Base-by-base conservation (phyloP, 2,888 invertebrate genomes). In the Baronia brevicornis region DNA sequence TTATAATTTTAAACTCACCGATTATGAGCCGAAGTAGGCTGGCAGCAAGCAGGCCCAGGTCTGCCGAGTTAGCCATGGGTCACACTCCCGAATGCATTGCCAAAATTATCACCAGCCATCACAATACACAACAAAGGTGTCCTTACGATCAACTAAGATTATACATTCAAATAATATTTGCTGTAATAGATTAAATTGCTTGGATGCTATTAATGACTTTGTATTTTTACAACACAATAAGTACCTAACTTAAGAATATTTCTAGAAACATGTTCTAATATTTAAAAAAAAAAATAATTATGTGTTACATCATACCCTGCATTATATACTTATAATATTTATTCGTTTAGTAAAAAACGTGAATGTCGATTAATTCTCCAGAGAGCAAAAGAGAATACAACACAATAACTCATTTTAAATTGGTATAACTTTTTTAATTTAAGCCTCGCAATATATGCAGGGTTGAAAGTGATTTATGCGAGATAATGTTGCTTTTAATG, bases 1-100 rank as follows among this genome's bases (percentile, higher is more conserved):
- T 22, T 2, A 22, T n/a, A 4, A 14, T 10, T 8, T 17, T 3
- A 17, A 27, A 87, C 88, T 87, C 65, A 88, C 88, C 88, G 48
- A 88, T 87, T 46, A 88, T 86, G 46, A 88, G 86, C 77, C 88
- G 85, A 46, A 88, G 84, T 41, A 88, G 78, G 70, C 85, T 88
- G 59, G 88, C 88, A 48, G 77, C 84, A 53, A 88, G 68, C 65
- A 86, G 78, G 64, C 87, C 86, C 61, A 87, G 74, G 67, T 88
- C 88, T 54, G 85, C 79, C 54, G 86, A 75, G 63, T 84, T 82
- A 82, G 86, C 88, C 87, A 88, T 87, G 69, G 77, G 73, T 84
- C 63, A 67, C 63, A 59, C 56, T 61, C 57, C 65, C 59, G 55
- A 50, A 43, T 51, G 39, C 65, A 60, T 66, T 57, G 57, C 62